Conservation (phyloP, 2,797 vertebrate species). For the Gorsachius magnificus region DNA sequence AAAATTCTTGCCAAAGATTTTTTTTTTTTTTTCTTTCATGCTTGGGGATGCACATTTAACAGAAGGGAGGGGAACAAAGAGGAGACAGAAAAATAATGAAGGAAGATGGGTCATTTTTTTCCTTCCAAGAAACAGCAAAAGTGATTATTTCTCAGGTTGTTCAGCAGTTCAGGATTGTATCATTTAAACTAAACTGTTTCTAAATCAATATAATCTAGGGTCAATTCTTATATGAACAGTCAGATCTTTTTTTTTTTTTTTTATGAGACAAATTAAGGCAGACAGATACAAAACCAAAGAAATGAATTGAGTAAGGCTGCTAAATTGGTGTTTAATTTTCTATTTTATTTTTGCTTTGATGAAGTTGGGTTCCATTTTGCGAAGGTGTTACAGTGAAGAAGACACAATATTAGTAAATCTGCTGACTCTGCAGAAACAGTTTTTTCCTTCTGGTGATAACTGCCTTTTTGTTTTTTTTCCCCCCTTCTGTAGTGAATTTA, state of each 20-base stretch:
- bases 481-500: neutral
- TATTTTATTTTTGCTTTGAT: neutral
- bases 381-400: neutral
- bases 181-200: neutral
- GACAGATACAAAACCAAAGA: neutral
- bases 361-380: neutral
- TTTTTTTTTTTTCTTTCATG: neutral
- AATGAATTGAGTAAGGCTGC: neutral
- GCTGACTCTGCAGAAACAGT: neutral
- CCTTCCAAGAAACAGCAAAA: neutral
- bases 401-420: neutral
- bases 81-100: neutral
- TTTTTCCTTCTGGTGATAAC: neutral
- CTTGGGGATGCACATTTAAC: neutral
- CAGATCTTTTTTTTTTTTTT: neutral
- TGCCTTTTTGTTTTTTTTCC: neutral
- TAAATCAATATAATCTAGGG: neutral
- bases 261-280: neutral
- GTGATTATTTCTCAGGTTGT: neutral
- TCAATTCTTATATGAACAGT: neutral
- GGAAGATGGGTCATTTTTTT: neutral
- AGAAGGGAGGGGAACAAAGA: neutral
- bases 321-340: neutral
- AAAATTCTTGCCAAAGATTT: neutral
- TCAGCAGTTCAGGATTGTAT: neutral